phyloP scores from a whole-genome alignment of 2,113 vertebrate species.

The Mesoclemmys tuberculata region DNA sequence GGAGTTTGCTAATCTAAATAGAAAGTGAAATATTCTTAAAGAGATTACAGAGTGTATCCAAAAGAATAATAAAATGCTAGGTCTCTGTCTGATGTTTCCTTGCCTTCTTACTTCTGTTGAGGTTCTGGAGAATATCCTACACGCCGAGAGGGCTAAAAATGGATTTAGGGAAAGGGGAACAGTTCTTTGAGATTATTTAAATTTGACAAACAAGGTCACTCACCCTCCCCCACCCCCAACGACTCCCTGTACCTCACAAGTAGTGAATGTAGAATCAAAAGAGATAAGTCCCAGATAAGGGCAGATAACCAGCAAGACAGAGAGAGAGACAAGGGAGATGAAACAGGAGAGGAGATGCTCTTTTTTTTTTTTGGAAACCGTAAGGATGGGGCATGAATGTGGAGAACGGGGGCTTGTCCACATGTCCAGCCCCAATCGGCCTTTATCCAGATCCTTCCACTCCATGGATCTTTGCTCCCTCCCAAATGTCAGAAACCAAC shows the following conservation, averaged over 20 bases:
- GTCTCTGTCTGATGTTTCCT: not conserved
- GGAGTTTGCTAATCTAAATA: not conserved
- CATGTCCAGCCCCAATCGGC: not conserved
- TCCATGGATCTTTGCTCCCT: not conserved
- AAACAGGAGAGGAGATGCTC: too few species aligned
- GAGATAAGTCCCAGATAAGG: slow-evolving; percentile 67
- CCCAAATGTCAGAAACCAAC: not conserved
- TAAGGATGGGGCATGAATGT: too few species aligned
- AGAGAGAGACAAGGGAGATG: slow-evolving; percentile 18
- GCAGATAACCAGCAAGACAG: slow-evolving; percentile 39
- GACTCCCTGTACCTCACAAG: not conserved
- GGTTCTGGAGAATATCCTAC: not conserved
- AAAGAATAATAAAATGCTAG: not conserved
- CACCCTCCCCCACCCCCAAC: slow-evolving; percentile 3
- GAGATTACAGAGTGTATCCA: not conserved
- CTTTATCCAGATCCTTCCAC: too few species aligned
- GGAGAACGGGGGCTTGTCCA: not conserved
- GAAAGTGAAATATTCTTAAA: not conserved
- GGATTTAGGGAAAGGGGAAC: not conserved
- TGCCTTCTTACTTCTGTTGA: too few species aligned
- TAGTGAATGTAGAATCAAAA: slow-evolving; percentile 55
- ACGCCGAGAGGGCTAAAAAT: not conserved
- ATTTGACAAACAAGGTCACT: slow-evolving; percentile 37
- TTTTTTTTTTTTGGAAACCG: slow-evolving; percentile 4
- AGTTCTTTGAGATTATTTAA: slow-evolving; percentile 18